Base-by-base conservation (phyloP, 2,797 vertebrate genomes). In the Acanthopagrus latus region DNA sequence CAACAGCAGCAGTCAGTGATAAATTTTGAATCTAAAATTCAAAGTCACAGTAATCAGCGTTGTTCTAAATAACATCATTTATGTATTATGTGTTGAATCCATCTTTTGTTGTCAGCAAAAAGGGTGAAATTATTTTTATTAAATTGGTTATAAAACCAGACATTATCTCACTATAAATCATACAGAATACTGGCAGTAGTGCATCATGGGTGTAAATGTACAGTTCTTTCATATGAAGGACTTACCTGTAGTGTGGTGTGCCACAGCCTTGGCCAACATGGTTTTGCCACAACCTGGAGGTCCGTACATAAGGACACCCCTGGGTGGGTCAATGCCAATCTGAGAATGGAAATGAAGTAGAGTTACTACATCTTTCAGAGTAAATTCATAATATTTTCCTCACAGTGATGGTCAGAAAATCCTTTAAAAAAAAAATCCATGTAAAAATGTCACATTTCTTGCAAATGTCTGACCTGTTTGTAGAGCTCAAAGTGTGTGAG, bases 401-500 rank as follows among this genome's bases (percentile, higher is more conserved):
- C 29, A 21, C n/a, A 20, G 7, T 10, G 25, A 27, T 13, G 1
- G 20, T 8, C 5, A 43, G 7, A 25, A 56, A 58, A 38, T 43
- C 29, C 3, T 21, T 29, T 18, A n/a, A 48, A 48, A 48, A 48
- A 8, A 50, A n/a, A 25, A 7, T 29, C 17, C 1, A 23, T 44
- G 25, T 14, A 38, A 48, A 51, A 56, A 29, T 6, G 1, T n/a
- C 4, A 1, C 0, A 23, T 67, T 67, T 60, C 20, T 56, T 14
- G 20, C 23, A 2, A 71, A 21, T 44, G 10, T 57, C 88, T 64
- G 48, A 98, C 97, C 97, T 99, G 97, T 90, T 99, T 99, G 73
- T 99, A 99, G 74, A 99, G 97, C 88, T 99, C 98, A 14, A 99
- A 99, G 93, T 98, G 98, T 12, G 98, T 99, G n/a, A 99, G 96